A percentile compares a stretch with the other conserved stretches of the same genome.
These are phyloP conservation scores for Hirtodrosophila histrioides DNA, from an alignment of 2,888 invertebrate genomes.

Conservation along the genomic window DNA sequence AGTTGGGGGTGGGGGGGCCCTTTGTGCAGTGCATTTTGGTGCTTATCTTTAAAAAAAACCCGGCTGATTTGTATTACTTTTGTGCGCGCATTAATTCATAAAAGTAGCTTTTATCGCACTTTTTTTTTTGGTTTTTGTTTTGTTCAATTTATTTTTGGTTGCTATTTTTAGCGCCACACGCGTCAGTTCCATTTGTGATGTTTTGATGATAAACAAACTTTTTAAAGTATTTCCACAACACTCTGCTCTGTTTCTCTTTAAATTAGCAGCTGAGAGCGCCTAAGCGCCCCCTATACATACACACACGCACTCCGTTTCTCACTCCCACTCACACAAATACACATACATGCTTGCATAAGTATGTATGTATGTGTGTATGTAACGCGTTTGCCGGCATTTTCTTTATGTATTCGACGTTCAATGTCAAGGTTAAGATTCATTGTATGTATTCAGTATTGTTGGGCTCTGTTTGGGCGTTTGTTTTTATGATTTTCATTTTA, in stretches of 20 bases:
- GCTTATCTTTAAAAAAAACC: constrained; percentile 43
- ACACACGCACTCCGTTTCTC: constrained; percentile 13
- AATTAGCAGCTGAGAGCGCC: constrained; percentile 19
- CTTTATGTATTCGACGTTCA: constrained; percentile 63
- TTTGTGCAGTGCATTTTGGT: constrained; percentile 28
- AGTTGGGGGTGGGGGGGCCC: too few relatives aligned
- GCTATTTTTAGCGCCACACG: constrained; percentile 68
- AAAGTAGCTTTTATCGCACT: constrained; percentile 38
- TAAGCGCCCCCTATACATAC: constrained; percentile 19
- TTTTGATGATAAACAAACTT: constrained; percentile 53
- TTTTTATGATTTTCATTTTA: constrained; percentile 62
- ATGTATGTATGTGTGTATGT: constrained; percentile 27
- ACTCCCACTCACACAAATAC: constrained; percentile 18
- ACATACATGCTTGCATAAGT: constrained; percentile 10
- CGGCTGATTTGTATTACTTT: constrained; percentile 33
- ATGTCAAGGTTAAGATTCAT: constrained; percentile 77
- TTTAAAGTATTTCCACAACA: constrained; percentile 16
- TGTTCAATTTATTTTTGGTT: constrained; percentile 39
- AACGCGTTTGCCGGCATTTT: constrained; percentile 61
- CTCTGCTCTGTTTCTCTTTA: constrained; percentile 26
- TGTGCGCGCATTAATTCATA: constrained; percentile 48
- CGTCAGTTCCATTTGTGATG: constrained; percentile 31
- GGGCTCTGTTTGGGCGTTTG: constrained; percentile 57
- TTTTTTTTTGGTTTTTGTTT: constrained; percentile 27
- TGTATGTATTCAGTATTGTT: constrained; percentile 56